These are phyloP conservation scores for Argopecten irradians DNA, from an alignment of 1,140 invertebrate genomes.

Conservation along the genomic window DNA sequence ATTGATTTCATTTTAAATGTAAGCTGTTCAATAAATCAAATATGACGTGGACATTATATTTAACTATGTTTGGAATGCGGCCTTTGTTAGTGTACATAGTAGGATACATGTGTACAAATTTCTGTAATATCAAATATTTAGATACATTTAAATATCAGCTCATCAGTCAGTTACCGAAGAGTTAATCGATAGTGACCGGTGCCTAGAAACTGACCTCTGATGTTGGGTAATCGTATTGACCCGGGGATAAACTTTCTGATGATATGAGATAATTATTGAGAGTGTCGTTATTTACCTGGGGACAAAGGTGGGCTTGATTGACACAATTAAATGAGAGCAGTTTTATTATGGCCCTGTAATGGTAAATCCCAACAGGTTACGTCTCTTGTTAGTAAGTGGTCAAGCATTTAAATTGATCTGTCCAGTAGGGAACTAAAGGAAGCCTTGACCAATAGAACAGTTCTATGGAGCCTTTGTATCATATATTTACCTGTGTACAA, in stretches of 20 bases:
- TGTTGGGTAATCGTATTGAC: slow-evolving; percentile 7
- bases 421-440: not conserved
- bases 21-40: too few relatives aligned
- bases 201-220: not conserved
- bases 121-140: not conserved
- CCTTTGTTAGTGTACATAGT: too few relatives aligned
- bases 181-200: not conserved
- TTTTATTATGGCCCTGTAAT: not conserved
- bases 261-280: not conserved
- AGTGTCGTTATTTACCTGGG: not conserved
- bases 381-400: not conserved
- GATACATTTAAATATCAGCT: not conserved
- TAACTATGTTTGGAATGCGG: too few relatives aligned
- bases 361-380: not conserved
- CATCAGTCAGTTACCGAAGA: not conserved
- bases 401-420: not conserved
- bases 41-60: too few relatives aligned
- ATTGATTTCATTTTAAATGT: too few relatives aligned
- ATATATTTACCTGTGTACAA: not conserved
- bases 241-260: not conserved
- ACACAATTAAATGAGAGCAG: not conserved
- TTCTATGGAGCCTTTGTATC: not conserved
- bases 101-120: not conserved
- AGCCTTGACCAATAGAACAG: not conserved
- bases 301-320: not conserved